Evolutionary conservation across 53 echinoderm and acorn worm genomes (phyloP).

Genomic region (Echinometra lucunter): DNA sequence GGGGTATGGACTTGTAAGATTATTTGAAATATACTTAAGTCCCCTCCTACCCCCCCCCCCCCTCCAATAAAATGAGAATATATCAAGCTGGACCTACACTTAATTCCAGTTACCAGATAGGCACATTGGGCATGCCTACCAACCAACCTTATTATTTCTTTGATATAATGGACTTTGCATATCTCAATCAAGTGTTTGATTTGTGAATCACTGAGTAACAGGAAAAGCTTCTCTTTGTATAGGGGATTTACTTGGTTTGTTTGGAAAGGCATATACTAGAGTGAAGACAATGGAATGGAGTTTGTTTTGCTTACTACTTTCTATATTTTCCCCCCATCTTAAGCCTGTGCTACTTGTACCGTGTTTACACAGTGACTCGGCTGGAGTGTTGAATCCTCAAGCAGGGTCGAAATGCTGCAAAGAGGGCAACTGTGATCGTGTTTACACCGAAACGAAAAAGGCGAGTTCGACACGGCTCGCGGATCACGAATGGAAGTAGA

Average conservation of each 20-base stretch:
- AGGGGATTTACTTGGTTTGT: not conserved
- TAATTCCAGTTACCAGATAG: not conserved
- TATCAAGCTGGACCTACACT: not conserved
- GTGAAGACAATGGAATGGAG: not conserved
- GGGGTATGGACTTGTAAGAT: too few relatives aligned
- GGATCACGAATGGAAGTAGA: too few relatives aligned
- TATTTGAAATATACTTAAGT: too few relatives aligned
- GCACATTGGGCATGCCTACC: not conserved
- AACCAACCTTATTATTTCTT: not conserved
- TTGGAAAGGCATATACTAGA: not conserved
- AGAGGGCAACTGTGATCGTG: too few relatives aligned
- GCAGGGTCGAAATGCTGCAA: too few relatives aligned
- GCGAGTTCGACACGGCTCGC: too few relatives aligned
- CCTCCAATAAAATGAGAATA: too few relatives aligned
- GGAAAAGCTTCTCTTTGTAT: not conserved
- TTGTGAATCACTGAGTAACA: not conserved
- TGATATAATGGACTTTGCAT: not conserved
- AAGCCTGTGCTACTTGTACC: not conserved
- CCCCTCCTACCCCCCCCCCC: too few relatives aligned
- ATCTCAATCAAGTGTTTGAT: slow-evolving; percentile 2
- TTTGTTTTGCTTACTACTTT: not conserved
- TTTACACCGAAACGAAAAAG: too few relatives aligned
- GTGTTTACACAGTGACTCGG: too few relatives aligned
- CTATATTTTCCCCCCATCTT: not conserved
- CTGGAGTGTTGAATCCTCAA: too few relatives aligned